These are phyloP conservation scores for Zaprionus obscuricornis DNA, from an alignment of 2,888 invertebrate genomes.

Conservation along the genomic window DNA sequence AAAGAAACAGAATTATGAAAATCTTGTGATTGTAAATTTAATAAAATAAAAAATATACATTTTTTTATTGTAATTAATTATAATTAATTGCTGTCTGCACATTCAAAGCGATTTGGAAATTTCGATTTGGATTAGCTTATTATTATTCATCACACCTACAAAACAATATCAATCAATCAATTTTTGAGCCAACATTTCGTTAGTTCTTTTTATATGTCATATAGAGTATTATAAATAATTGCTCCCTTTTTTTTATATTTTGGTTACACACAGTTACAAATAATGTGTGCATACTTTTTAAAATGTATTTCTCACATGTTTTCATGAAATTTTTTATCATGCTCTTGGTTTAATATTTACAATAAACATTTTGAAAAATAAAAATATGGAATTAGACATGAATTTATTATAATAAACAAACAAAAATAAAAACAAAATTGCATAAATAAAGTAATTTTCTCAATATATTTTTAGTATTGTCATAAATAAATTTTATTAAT, in stretches of 20 bases:
- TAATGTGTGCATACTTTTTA: no score
- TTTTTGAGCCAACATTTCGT: conserved; percentile 26
- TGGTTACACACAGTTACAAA: no score
- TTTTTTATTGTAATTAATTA: conserved; percentile 63
- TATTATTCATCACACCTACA: conserved; percentile 12
- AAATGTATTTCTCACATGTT: no score
- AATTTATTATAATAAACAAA: no score
- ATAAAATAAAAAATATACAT: conserved; percentile 61
- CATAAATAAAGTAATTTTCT: no score
- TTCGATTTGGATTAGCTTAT: conserved; percentile 11
- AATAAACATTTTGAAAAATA: no score
- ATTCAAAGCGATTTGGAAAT: no score
- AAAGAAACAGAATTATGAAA: conserved; percentile 48
- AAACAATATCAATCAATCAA: conserved; percentile 9
- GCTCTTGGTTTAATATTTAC: no score
- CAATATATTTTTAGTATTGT: no score
- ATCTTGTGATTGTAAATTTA: conserved; percentile 76
- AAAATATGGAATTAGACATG: no score
- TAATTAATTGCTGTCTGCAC: conserved; percentile 37
- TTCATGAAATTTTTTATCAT: conserved; percentile 21
- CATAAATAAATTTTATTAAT: no score
- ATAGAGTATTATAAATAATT: conserved; percentile 38
- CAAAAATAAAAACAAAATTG: no score
- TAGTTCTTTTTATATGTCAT: conserved; percentile 27
- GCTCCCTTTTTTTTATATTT: conserved; percentile 31